Base-by-base conservation (phyloP, 1,140 invertebrate species). In the Zaprionus capensis region DNA sequence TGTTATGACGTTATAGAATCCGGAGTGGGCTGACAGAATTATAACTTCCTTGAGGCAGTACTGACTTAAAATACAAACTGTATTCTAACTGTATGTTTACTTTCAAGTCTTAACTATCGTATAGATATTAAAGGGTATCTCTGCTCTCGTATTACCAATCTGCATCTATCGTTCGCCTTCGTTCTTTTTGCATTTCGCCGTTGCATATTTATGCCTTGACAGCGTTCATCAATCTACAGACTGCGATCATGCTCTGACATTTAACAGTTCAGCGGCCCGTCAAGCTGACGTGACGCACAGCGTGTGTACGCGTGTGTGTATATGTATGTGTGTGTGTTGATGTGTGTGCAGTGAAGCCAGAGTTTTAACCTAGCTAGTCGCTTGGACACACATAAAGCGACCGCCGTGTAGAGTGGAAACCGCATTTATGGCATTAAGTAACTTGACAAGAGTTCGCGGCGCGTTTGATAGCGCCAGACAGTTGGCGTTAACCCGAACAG, bases 351-450 rank as follows among this genome's bases (percentile, higher is more conserved):
- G 36, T 58, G 65, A 22, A 24, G 51, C 28, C 28, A 36, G 61
- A n/a, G 56, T 55, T 59, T 56, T 58, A 56, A 76, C 76, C 63
- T 68, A 76, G 72, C 70, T 76, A 76, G 67, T 76, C 76, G 49
- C 62, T 65, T 68, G 44, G 76, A 65, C 59, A 69, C 46, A 69
- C 71, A 76, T 66, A 65, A 59, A 70, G 56, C 56, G 64, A 22
- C 46, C 61, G 71, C 59, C 58, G 55, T 76, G 57, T 57, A 41
- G 56, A 17, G 15, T 49, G 67, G 17, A 61, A 78, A 79, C 76
- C 79, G 76, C 79, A 79, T 68, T 79, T 73, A 66, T 65, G 78
- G 79, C 79, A 81, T 75, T 78, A 78, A 79, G 71, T 78, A 71
- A 79, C 79, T 73, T 73, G 75, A 78, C 78, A 78, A 78, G 69